A percentile compares a stretch with the other conserved stretches of the same genome.
phyloP scores from a whole-genome alignment of 2,888 invertebrate species.

The Brenthis ino region DNA sequence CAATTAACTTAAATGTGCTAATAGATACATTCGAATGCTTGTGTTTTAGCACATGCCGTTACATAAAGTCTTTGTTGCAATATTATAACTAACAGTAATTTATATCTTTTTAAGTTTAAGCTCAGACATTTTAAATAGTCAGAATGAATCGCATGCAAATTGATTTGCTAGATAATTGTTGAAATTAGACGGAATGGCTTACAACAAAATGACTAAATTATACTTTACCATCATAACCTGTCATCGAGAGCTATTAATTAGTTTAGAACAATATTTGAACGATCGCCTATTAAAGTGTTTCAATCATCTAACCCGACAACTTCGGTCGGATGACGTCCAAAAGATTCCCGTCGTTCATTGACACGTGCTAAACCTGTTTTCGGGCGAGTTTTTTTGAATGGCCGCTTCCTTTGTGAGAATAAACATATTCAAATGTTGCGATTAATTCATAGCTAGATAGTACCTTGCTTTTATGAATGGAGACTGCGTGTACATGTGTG shows the following conservation, averaged over 20 bases:
- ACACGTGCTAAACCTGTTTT: constrained; percentile 81
- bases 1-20: constrained; percentile 38
- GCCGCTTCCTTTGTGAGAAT: constrained; percentile 80
- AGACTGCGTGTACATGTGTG: constrained; percentile 62
- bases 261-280: constrained; percentile 64
- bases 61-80: constrained; percentile 23
- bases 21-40: constrained; percentile 34
- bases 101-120: background rate
- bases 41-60: constrained; percentile 31
- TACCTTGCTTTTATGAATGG: constrained; percentile 80
- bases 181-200: constrained; percentile 14
- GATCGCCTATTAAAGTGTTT: constrained; percentile 70
- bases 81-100: background rate
- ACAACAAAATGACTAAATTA: constrained; percentile 25
- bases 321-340: constrained; percentile 65
- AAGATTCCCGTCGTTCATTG: constrained; percentile 80
- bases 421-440: constrained; percentile 82
- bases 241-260: constrained; percentile 48
- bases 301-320: constrained; percentile 71
- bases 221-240: constrained; percentile 26
- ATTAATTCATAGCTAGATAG: constrained; percentile 82
- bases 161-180: constrained; percentile 8
- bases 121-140: constrained; percentile 8
- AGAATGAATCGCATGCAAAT: constrained; percentile 20
- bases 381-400: constrained; percentile 79